Conservation (phyloP, 2,888 invertebrate genomes). For the Phortica okadai region DNA sequence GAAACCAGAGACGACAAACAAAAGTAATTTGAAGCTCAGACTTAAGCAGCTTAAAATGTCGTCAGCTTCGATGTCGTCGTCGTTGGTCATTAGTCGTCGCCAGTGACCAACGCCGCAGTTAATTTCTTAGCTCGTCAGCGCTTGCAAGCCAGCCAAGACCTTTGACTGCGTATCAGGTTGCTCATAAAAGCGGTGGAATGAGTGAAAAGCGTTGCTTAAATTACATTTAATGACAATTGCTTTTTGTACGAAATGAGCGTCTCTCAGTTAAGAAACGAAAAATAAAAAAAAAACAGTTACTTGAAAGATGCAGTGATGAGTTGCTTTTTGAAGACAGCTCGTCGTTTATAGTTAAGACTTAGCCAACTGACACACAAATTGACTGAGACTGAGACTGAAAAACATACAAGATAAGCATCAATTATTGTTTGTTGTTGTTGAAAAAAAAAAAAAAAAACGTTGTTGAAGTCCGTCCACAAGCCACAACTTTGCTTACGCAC, state of each 20-base stretch:
- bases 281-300: not conserved
- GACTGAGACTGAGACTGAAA: too few species aligned
- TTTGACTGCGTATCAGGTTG: slow-evolving; percentile 19
- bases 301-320: not conserved
- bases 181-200: not conserved
- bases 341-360: too few species aligned
- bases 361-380: too few species aligned
- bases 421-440: too few species aligned
- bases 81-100: not conserved
- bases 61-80: not conserved
- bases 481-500: too few species aligned
- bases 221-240: slow-evolving; percentile 29
- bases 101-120: slow-evolving; percentile 3
- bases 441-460: too few species aligned
- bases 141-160: not conserved
- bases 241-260: not conserved
- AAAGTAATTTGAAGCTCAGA: slow-evolving; percentile 12
- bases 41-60: slow-evolving; percentile 25
- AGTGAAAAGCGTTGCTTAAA: slow-evolving; percentile 23
- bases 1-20: slow-evolving; percentile 5
- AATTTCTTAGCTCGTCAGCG: slow-evolving; percentile 19
- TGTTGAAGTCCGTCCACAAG: too few species aligned
- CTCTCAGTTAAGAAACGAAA: not conserved
- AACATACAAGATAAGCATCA: too few species aligned
- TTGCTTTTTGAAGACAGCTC: not conserved